A percentile compares a stretch with the other conserved stretches of the same genome.
Conservation (phyloP, 2,113 vertebrate genomes). For the Colossoma macropomum region DNA sequence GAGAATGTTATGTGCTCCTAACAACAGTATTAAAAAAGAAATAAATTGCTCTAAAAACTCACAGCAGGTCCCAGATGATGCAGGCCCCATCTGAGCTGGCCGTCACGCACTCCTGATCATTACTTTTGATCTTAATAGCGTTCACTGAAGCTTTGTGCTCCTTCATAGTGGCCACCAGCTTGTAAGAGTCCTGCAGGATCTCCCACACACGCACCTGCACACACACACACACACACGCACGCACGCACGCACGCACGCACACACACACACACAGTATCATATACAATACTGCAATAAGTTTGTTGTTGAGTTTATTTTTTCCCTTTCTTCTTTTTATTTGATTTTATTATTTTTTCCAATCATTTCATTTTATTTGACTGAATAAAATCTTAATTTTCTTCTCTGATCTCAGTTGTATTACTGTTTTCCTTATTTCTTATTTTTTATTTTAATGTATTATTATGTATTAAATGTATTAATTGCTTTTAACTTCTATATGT, state of each 20-base stretch:
- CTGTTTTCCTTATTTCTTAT: too few relatives aligned
- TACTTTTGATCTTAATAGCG: conserved; percentile 83
- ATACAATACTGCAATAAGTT: too few relatives aligned
- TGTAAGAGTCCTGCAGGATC: conserved; percentile 68
- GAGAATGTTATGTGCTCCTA: conserved; percentile 7
- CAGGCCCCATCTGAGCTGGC: conserved; percentile 86
- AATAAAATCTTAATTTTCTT: too few relatives aligned
- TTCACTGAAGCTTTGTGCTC: conserved; percentile 81
- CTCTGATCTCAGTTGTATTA: too few relatives aligned
- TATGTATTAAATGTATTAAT: too few relatives aligned
- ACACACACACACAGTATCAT: not conserved
- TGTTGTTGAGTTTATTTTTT: too few relatives aligned
- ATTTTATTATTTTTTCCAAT: too few relatives aligned
- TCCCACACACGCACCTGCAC: conserved; percentile 85
- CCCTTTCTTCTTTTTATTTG: too few relatives aligned
- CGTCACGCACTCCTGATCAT: conserved; percentile 82
- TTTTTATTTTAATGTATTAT: too few relatives aligned
- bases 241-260: conserved; percentile 77
- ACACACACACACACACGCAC: not conserved
- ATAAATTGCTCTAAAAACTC: conserved; percentile 66
- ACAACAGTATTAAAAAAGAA: too few relatives aligned
- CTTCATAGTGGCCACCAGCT: conserved; percentile 78
- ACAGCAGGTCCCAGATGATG: conserved; percentile 91
- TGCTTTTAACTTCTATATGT: too few relatives aligned
- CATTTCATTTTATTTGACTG: too few relatives aligned